These are phyloP conservation scores for Prenolepis imparis DNA, from an alignment of 2,888 invertebrate species.

Conservation along the genomic window DNA sequence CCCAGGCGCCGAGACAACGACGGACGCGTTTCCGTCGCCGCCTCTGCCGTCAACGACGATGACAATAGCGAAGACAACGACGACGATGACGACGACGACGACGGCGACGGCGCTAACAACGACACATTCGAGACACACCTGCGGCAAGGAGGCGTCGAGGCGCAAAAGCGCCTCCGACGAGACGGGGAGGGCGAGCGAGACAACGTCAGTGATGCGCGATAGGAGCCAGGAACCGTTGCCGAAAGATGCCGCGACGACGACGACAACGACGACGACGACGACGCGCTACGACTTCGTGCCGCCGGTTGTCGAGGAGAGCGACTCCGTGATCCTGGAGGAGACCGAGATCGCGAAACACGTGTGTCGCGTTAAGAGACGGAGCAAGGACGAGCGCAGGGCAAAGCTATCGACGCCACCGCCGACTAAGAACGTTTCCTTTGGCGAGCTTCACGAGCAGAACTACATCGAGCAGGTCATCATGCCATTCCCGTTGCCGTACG, in stretches of 20 bases:
- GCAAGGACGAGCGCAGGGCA: constrained; percentile 74
- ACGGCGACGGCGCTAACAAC: background rate
- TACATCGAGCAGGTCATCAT: constrained; percentile 83
- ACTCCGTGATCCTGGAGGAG: constrained; percentile 80
- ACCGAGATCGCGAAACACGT: constrained; percentile 79
- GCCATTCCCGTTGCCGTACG: constrained; percentile 82
- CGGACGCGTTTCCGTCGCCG: constrained; percentile 9
- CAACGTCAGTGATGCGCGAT: constrained; percentile 63
- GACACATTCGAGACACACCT: constrained; percentile 69
- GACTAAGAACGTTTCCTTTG: constrained; percentile 85
- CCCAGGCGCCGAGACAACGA: constrained; percentile 66
- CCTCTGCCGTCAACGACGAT: background rate
- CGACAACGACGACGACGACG: constrained; percentile 75
- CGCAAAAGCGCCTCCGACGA: constrained; percentile 70
- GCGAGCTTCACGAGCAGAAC: constrained; percentile 82
- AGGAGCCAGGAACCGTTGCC: constrained; percentile 72
- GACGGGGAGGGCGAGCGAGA: constrained; percentile 74
- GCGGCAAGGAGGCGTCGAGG: constrained; percentile 47
- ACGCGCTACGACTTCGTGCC: constrained; percentile 77
- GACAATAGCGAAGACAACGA: background rate
- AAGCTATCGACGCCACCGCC: constrained; percentile 84
- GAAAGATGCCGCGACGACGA: constrained; percentile 77
- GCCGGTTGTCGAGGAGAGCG: constrained; percentile 80
- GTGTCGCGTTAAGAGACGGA: constrained; percentile 56
- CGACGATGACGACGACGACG: background rate